Conservation (phyloP, 2,113 vertebrate genomes). For the Parus major region DNA sequence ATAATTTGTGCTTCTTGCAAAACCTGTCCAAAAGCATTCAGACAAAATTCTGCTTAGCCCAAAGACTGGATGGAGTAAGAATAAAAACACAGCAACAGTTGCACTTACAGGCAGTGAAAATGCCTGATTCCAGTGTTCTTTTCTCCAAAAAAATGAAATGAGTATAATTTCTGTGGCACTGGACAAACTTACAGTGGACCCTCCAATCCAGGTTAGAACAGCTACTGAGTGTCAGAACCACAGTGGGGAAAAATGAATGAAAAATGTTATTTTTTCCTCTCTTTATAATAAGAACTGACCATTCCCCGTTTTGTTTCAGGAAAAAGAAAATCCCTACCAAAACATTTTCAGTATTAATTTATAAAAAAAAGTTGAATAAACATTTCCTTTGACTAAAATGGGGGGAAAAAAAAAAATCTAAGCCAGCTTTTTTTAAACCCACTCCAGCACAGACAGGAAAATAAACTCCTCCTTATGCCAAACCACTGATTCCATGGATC, state of each 20-base stretch:
- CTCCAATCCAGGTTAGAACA: background rate
- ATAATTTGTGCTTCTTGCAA: background rate
- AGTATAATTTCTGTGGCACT: background rate
- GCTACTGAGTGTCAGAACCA: background rate
- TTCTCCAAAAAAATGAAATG: background rate
- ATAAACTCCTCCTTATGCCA: background rate
- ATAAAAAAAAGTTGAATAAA: background rate
- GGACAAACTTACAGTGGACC: background rate
- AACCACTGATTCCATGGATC: background rate
- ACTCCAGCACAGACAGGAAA: background rate
- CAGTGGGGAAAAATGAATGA: background rate
- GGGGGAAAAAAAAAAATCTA: background rate
- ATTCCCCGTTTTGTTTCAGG: background rate
- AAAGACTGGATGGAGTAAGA: background rate
- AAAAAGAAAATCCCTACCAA: background rate
- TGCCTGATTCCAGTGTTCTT: background rate
- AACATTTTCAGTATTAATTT: background rate
- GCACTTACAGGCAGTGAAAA: background rate
- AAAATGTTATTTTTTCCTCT: background rate
- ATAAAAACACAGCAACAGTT: background rate
- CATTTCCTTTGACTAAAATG: rapidly evolving
- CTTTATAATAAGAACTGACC: background rate
- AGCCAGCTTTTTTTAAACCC: background rate
- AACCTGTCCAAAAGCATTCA: background rate
- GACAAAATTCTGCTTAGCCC: background rate